A percentile compares a stretch with the other conserved stretches of the same genome.
phyloP scores from a whole-genome alignment of 2,113 vertebrate genomes.

The Phylloscopus whistleri region DNA sequence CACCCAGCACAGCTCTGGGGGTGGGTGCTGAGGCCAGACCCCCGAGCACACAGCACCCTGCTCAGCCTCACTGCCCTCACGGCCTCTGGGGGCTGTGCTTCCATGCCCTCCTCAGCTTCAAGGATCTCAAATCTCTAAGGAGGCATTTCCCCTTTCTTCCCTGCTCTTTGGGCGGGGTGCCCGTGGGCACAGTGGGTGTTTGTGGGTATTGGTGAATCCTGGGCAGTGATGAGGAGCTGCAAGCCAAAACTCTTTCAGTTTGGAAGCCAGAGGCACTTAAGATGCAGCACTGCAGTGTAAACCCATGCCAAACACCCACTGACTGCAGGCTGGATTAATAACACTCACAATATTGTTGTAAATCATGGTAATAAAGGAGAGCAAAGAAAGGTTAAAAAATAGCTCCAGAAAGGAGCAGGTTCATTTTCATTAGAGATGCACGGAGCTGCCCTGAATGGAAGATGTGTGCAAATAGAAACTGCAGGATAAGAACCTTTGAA shows the following conservation, averaged over 20 bases:
- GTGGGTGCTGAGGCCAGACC: background rate
- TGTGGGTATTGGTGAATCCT: background rate
- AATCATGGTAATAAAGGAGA: background rate
- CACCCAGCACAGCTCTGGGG: background rate
- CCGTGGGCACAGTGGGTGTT: background rate
- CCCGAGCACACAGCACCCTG: background rate
- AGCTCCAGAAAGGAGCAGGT: background rate
- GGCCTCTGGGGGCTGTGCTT: background rate
- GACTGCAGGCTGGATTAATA: conserved; percentile 8
- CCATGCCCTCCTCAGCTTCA: too few species aligned
- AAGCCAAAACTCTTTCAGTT: background rate
- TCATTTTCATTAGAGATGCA: background rate
- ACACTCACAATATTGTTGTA: background rate
- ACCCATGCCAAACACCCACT: background rate
- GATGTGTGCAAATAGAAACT: background rate
- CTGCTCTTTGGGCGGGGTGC: background rate
- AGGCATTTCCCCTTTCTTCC: background rate
- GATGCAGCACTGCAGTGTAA: background rate
- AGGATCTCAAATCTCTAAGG: background rate
- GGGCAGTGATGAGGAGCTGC: background rate
- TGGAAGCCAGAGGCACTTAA: background rate
- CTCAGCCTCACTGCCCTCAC: background rate
- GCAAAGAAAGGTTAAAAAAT: background rate
- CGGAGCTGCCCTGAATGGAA: background rate
- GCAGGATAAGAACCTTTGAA: conserved; percentile 12